Conservation (phyloP, 1,140 invertebrate species). For the Maconellicoccus hirsutus region DNA sequence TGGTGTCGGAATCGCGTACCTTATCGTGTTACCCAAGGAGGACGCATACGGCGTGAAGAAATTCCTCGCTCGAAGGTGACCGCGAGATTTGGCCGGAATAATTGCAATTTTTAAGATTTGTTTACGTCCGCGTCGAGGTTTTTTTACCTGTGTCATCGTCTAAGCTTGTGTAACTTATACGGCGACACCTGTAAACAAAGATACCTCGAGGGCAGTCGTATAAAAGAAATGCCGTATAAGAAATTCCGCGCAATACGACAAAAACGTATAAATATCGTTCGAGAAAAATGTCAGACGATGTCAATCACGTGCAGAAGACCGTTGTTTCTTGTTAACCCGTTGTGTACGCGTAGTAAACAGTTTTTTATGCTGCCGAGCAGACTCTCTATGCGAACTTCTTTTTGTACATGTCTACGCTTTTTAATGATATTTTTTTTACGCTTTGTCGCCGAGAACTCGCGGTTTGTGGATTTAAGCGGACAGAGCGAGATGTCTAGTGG, state of each 20-base stretch:
- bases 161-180: not conserved
- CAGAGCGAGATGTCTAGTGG: too few relatives aligned
- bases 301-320: not conserved
- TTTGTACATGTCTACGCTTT: not conserved
- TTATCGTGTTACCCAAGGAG: not conserved
- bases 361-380: not conserved
- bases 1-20: not conserved
- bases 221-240: not conserved
- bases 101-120: conserved; percentile 6
- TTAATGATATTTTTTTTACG: not conserved
- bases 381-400: not conserved
- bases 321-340: conserved; percentile 3
- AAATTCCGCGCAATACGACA: not conserved
- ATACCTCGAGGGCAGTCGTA: not conserved
- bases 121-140: not conserved
- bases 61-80: too few relatives aligned
- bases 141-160: not conserved
- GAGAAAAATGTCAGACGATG: not conserved
- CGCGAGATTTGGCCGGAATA: not conserved
- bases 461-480: too few relatives aligned
- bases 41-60: too few relatives aligned
- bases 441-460: too few relatives aligned
- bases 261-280: conserved; percentile 5
- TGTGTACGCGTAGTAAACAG: not conserved
- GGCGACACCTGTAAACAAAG: conserved; percentile 7